Evolutionary conservation across 2,888 invertebrate genomes (phyloP), one percentile per base, ranked within the genome.

Genomic region (Perithous albicinctus): DNA sequence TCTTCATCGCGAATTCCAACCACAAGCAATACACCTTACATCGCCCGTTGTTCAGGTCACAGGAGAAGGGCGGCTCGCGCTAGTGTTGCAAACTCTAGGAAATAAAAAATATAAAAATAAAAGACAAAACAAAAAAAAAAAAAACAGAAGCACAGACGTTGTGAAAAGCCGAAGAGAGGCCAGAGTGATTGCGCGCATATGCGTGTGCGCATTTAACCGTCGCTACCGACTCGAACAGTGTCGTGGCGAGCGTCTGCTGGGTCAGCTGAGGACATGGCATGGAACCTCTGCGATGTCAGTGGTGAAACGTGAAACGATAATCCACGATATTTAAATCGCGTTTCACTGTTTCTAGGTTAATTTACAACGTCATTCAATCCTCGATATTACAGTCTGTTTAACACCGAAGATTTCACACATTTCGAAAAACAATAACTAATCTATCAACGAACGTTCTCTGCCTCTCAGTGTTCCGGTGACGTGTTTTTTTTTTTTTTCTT

Each of bases 221-320:
- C 35, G 61, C 18, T 23, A n/a, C n/a, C 38, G 35, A 7, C 18
- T 26, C 32, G 54, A 20, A 20, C 46, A 35, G 70, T 75, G 78
- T 77, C 83, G 84, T 84, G 82, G 78, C 86, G 80, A 83, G 85
- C 83, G 85, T 88, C 86, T 88, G 88, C 89, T 87, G 70, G 86
- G 83, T 89, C 88, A 87, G 87, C 84, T 85, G 84, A 87, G 85
- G 80, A 83, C 69, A 48, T 77, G 83, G 80, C 82, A 78, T 80
- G 77, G 76, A 59, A 63, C 67, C 56, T 78, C 43, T n/a, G n/a
- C 67, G 54, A 41, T 74, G 73, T 83, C 82, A 70, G 66, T 75
- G 66, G 64, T 59, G 43, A 75, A 75, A 35, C 66, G 66, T 20
- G 20, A 20, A 48, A 48, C 48, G 10, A 20, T 48, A 7, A 1